Conservation (phyloP, 2,888 invertebrate genomes). For the Amphiduros pacificus region DNA sequence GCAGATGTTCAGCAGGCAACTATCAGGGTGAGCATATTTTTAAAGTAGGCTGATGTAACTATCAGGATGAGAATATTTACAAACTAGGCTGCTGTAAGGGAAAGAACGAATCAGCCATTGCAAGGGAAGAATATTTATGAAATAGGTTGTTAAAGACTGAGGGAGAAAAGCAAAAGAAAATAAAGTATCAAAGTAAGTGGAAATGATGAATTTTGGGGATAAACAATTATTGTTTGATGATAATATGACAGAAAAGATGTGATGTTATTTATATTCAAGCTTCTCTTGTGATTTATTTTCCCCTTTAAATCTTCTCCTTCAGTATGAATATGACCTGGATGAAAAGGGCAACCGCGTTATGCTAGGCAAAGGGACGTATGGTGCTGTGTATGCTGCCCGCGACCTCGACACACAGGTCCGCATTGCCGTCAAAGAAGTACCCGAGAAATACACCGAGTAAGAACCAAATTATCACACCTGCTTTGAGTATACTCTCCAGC, state of each 20-base stretch:
- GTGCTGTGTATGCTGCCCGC: conserved; percentile 89
- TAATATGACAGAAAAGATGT: too few species aligned
- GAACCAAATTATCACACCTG: conserved; percentile 36
- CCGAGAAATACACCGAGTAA: conserved; percentile 87
- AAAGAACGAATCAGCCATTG: too few species aligned
- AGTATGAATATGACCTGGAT: conserved; percentile 91
- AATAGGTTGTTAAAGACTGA: too few species aligned
- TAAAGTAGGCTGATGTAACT: too few species aligned
- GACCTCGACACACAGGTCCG: conserved; percentile 90
- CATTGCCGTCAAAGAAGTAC: conserved; percentile 98
- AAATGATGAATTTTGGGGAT: too few species aligned
- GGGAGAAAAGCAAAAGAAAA: too few species aligned
- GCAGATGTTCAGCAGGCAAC: conserved; percentile 22
- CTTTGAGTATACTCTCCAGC: too few species aligned
- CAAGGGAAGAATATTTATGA: too few species aligned
- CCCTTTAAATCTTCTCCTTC: conserved; percentile 56
- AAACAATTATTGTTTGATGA: too few species aligned
- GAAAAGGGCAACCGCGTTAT: conserved; percentile 83
- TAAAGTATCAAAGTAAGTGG: too few species aligned
- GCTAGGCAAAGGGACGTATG: conserved; percentile 94
- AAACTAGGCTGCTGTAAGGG: too few species aligned
- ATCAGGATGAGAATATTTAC: too few species aligned
- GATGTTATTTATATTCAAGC: background rate
- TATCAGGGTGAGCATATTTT: conserved; percentile 25
- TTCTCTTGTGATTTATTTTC: background rate